phyloP scores from a whole-genome alignment of 2,888 invertebrate species.

The Heliconius ethilla region DNA sequence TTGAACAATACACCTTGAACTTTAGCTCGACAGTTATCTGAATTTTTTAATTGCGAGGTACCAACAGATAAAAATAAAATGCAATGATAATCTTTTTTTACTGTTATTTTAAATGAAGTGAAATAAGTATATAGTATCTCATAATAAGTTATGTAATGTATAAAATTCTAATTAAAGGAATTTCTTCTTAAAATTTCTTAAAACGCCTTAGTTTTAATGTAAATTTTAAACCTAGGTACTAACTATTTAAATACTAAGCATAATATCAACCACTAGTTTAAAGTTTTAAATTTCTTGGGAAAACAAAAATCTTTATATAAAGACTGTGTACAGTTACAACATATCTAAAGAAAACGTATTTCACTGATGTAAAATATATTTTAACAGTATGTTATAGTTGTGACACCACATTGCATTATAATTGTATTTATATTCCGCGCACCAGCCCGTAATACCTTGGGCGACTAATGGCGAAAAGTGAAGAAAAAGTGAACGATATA shows the following conservation, averaged over 20 bases:
- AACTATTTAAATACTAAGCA: too few species aligned
- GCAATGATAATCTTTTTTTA: not conserved
- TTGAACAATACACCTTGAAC: conserved; percentile 17
- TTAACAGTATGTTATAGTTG: not conserved
- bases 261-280: too few species aligned
- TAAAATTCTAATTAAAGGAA: not conserved
- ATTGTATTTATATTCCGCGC: not conserved
- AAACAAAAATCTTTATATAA: not conserved
- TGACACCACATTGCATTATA: not conserved
- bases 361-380: not conserved
- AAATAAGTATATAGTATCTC: not conserved
- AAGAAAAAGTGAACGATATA: not conserved
- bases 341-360: not conserved
- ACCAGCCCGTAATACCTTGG: not conserved
- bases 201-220: too few species aligned
- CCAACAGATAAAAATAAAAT: not conserved
- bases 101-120: not conserved
- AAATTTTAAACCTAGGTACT: too few species aligned
- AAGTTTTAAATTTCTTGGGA: not conserved
- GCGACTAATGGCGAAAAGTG: not conserved
- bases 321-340: not conserved
- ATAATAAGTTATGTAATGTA: too few species aligned
- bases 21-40: conserved; percentile 13
- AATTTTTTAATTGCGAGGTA: not conserved
- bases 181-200: too few species aligned